Base-by-base conservation (phyloP, 2,888 invertebrate genomes). In the Merodon equestris region DNA sequence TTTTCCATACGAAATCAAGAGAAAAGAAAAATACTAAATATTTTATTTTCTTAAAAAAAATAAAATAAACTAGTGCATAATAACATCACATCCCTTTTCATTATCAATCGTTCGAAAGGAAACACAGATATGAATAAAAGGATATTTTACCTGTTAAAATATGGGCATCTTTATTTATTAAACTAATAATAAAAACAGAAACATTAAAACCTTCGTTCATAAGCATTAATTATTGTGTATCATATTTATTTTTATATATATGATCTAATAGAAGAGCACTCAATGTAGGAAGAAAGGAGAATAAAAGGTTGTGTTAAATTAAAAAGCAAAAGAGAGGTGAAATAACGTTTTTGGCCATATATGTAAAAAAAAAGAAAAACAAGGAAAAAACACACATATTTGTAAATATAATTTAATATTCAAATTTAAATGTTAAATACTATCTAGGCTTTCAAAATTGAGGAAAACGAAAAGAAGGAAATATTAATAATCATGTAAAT, bases 251-350 rank as follows among this genome's bases (percentile, higher is more conserved):
- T 73, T 50, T 63, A 51, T 63, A 61, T 34, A 54, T 53, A 45
- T 36, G 53, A 63, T 44, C 38, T 40, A 50, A 45, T 50, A 45
- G 64, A 51, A 40, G 54, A 79, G 79, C 79, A 79, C 79, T 74
- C 60, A 57, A 74, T 60, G 74, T 61, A 63, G 42, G 64, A 56
- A 74, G 73, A 63, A 73, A 68, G 63, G 67, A 58, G 73, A 64
- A 72, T 63, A 64, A 45, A 79, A 74, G 79, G 79, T 79, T 79
- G 79, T 79, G 79, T 79, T 79, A 70, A 70, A 70, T 58, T 56
- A 44, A 60, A 74, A 71, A 13, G 14, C 42, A 48, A 58, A 34
- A 51, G 50, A 17, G 9, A 27, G 7, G 3, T 27, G 27, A 7
- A 27, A 27, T 27, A 7, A 27, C 27, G 27, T 27, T 74, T 81